phyloP scores from a whole-genome alignment of 2,113 vertebrate species.

The Protobothrops flavoviridis region DNA sequence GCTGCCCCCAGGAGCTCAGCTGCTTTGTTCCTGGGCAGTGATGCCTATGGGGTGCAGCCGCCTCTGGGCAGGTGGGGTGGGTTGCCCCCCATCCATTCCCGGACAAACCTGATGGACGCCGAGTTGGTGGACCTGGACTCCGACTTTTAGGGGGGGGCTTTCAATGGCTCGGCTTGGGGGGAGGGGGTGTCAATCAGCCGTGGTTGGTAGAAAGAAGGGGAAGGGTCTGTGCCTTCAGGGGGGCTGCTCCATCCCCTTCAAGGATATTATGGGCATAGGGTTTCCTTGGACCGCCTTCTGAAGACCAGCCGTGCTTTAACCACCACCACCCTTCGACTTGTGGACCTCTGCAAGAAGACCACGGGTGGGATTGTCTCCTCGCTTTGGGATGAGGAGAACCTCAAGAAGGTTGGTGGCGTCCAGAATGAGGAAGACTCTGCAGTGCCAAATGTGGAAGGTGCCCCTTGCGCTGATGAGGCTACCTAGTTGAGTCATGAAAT shows the following conservation, averaged over 20 bases:
- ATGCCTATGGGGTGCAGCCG: slow-evolving; percentile 57
- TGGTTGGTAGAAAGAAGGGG: neutral
- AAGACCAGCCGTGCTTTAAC: neutral
- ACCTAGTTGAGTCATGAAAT: neutral
- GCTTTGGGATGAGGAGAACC: neutral
- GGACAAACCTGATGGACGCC: slow-evolving; percentile 89
- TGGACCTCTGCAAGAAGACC: neutral
- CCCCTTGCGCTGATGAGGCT: neutral
- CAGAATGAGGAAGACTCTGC: neutral
- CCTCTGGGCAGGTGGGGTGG: slow-evolving; percentile 67
- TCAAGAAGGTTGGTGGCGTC: no score
- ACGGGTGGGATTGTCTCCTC: neutral
- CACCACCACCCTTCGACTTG: no score
- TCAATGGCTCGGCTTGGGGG: neutral
- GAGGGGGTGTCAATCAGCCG: neutral
- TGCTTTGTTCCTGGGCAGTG: slow-evolving; percentile 47
- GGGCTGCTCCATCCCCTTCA: neutral
- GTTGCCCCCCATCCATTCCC: slow-evolving; percentile 85
- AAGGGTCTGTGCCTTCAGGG: accelerated
- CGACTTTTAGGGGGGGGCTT: slow-evolving; percentile 76
- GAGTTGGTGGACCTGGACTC: slow-evolving; percentile 91
- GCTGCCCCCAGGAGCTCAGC: slow-evolving; percentile 15
- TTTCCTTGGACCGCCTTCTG: neutral
- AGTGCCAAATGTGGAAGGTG: neutral
- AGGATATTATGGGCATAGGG: neutral